These are phyloP conservation scores for Autographa gamma DNA, from an alignment of 2,888 invertebrate genomes.

Conservation along the genomic window DNA sequence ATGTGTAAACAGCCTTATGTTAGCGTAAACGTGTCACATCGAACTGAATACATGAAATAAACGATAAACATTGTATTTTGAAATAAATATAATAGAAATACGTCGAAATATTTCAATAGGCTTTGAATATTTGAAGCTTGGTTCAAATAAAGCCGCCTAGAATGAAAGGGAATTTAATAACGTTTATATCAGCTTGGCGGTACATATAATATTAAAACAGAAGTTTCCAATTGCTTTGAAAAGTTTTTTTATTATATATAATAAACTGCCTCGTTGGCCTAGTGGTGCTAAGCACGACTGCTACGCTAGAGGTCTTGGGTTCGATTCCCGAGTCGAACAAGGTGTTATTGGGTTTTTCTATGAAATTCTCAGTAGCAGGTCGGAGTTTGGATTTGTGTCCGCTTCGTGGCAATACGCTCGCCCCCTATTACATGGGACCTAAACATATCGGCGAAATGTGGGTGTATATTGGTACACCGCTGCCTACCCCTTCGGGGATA, in stretches of 20 bases:
- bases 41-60: conserved; percentile 44
- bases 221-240: background rate
- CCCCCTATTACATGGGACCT: too few relatives aligned
- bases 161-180: background rate
- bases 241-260: background rate
- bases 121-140: conserved; percentile 34
- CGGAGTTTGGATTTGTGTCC: too few relatives aligned
- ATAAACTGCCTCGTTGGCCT: too few relatives aligned
- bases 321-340: too few relatives aligned
- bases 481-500: too few relatives aligned
- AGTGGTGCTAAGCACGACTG: too few relatives aligned
- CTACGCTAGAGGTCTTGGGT: too few relatives aligned
- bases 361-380: too few relatives aligned
- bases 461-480: too few relatives aligned
- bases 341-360: too few relatives aligned
- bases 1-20: conserved; percentile 27
- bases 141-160: conserved; percentile 17
- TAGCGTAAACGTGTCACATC: conserved; percentile 27
- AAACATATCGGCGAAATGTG: too few relatives aligned
- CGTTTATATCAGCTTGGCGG: background rate
- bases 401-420: too few relatives aligned
- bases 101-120: conserved; percentile 35
- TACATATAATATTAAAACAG: background rate
- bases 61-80: conserved; percentile 35
- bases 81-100: conserved; percentile 35